Evolutionary conservation across 1,140 invertebrate genomes (phyloP), one percentile per base, ranked within the genome.

Genomic region (Drosophila ogumai): DNA sequence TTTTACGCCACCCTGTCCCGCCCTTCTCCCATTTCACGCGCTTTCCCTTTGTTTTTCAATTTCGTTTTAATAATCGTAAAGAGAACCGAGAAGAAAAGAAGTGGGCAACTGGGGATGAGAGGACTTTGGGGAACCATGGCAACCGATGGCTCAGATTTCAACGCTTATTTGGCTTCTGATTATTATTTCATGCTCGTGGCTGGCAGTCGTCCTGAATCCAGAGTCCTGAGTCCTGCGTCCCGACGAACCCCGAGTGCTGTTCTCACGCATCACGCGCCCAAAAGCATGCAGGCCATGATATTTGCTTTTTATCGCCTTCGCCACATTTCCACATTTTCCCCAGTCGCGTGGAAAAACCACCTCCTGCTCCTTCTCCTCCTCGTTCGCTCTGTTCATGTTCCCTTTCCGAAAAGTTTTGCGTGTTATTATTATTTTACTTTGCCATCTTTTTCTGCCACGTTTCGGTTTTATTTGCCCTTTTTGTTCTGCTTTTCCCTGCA

Each of bases 161-260:
- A 79, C 78, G 78, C 81, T 90, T 90, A 79, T 90, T 90, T 90
- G 81, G 81, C 77, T 84, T 85, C 84, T 90, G 85, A 90, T 90
- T 90, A 90, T 90, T 90, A 90, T 90, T 90, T 90, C 77, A 90
- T 90, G 86, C 79, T 66, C 65, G 41, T 47, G 67, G 64, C 36
- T 28, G 49, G 22, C 32, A 50, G n/a, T 22, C 31, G 28, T 64
- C 65, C 64, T 40, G 56, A 40, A 38, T 38, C n/a, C 63, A 9
- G 38, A 44, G 4, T 2, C 19, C 60, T 7, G 58, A 64, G 10
- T 55, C 40, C 68, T n/a, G n/a, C n/a, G n/a, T n/a, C 63, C 65
- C 31, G 54, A 47, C 28, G 44, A 69, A 25, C 68, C 34, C 57
- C 19, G 74, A 71, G 75, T 73, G 76, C 76, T 59, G 54, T 41